Evolutionary conservation across 2,113 vertebrate species (phyloP), one percentile per base, ranked within the genome.

Genomic region (Eretmochelys imbricata): DNA sequence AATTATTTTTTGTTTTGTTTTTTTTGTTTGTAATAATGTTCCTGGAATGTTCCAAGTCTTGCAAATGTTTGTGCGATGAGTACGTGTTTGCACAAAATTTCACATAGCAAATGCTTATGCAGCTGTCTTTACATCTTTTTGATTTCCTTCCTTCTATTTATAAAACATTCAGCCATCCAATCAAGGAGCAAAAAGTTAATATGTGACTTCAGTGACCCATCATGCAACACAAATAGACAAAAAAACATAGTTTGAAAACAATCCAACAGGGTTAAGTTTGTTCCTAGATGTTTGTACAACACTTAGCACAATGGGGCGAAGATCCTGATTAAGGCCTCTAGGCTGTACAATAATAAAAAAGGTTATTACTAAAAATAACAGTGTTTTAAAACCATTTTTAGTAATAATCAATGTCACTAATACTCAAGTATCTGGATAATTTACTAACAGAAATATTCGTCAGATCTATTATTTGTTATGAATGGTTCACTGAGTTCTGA

Each of bases 371-470:
- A 87, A 92, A 87, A 79, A 14, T 84, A 42, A 94, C 31, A 75
- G 62, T 10, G 87, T 81, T 85, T 22, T 27, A n/a, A 86, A 62
- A 9, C 59, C 89, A 29, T 88, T 96, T 72, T 24, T 80, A 17
- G 42, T 17, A 29, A 55, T 80, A 91, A 82, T 38, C 17, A 88
- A 87, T 27, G 35, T 87, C 5, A 3, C 6, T 83, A 46, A 13
- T 81, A 50, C 48, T 48, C 5, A 9, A 85, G 87, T 1, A n/a
- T 85, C 50, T 85, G 84, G 85, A 65, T 85, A 90, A 81, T 78
- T 94, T 1, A 10, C 51, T 5, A 81, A 80, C 72, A 89, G 6
- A 91, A 84, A 69, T 80, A 0, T 82, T 87, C 79, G 81, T 5
- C 31, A 10, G 11, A 1, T 83, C 3, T 82, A 27, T 17, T 78